Percentiles rank a stretch among this genome's conserved stretches.
Conservation (phyloP, 2,797 vertebrate genomes). For the Ispidina lecontei region DNA sequence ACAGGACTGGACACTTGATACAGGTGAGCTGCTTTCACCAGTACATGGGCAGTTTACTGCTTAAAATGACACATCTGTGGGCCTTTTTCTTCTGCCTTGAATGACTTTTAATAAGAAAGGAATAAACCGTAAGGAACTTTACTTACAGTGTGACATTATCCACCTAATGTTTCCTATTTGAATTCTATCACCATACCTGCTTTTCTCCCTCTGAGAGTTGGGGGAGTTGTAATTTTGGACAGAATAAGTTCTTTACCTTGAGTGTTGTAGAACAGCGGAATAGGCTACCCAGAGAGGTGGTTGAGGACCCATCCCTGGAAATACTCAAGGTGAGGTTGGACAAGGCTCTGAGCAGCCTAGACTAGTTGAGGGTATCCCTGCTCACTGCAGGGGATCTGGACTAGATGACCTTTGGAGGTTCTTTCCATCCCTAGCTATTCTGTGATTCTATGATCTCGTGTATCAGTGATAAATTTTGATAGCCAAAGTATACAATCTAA, state of each 20-base stretch:
- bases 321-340: too few relatives aligned
- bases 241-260: too few relatives aligned
- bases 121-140: background rate
- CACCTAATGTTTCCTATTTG: background rate
- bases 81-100: background rate
- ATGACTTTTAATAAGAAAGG: background rate
- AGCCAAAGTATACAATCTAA: background rate
- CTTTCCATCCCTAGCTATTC: too few relatives aligned
- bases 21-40: background rate
- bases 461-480: background rate
- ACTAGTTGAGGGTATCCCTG: too few relatives aligned
- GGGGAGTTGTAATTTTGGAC: background rate
- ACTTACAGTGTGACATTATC: background rate
- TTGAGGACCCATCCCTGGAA: too few relatives aligned
- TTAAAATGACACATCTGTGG: background rate
- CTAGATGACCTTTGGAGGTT: too few relatives aligned
- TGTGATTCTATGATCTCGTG: background rate
- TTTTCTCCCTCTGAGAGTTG: background rate
- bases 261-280: too few relatives aligned
- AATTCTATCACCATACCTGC: background rate
- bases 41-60: background rate
- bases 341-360: too few relatives aligned
- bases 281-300: too few relatives aligned
- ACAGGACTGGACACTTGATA: background rate
- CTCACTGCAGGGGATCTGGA: too few relatives aligned